phyloP scores from a whole-genome alignment of 2,888 invertebrate species.

The Nomada goodeniana region DNA sequence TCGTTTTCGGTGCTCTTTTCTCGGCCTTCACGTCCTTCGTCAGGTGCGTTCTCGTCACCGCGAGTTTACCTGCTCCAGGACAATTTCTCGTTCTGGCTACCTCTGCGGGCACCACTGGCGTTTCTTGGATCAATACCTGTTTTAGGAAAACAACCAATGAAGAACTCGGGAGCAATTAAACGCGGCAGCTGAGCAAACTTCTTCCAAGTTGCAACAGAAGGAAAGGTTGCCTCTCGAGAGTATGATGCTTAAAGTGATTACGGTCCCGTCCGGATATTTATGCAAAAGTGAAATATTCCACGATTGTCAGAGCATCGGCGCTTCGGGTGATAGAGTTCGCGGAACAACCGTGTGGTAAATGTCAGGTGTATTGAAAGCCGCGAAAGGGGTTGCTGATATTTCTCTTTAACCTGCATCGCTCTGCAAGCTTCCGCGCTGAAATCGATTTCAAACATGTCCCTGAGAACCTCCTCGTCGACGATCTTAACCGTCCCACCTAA shows the following conservation, averaged over 20 bases:
- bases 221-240: background rate
- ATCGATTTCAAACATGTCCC: slow-evolving; percentile 86
- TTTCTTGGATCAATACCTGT: slow-evolving; percentile 86
- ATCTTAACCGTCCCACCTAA: slow-evolving; percentile 85
- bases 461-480: slow-evolving; percentile 85
- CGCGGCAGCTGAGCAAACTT: slow-evolving; percentile 23
- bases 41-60: slow-evolving; percentile 85
- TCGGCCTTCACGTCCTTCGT: slow-evolving; percentile 85
- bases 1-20: slow-evolving; percentile 84
- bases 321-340: background rate
- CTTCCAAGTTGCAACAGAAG: background rate
- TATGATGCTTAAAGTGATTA: slow-evolving; percentile 11
- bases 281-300: slow-evolving; percentile 9
- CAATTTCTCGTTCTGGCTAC: slow-evolving; percentile 85
- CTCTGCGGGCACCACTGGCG: slow-evolving; percentile 86
- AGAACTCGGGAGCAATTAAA: slow-evolving; percentile 12
- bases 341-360: background rate
- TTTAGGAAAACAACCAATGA: slow-evolving; percentile 14
- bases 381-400: background rate
- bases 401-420: slow-evolving; percentile 75
- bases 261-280: slow-evolving; percentile 3
- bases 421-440: slow-evolving; percentile 79
- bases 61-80: slow-evolving; percentile 85
- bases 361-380: background rate
- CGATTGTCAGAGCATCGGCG: background rate